These are phyloP conservation scores for Dasyurus viverrinus DNA, from an alignment of 2,113 vertebrate species.

Conservation along the genomic window DNA sequence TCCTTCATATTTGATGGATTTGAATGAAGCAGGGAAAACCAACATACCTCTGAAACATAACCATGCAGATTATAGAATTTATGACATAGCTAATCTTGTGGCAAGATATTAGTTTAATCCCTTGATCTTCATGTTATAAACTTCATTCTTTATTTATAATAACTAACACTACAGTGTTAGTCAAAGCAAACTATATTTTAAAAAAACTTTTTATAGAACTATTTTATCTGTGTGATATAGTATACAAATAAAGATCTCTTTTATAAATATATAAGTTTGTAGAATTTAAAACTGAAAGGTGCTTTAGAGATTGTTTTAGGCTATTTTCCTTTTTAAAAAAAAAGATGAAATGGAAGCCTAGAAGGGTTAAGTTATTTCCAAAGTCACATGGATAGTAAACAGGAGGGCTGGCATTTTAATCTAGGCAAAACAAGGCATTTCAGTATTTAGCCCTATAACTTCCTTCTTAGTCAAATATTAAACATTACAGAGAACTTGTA, in stretches of 20 bases:
- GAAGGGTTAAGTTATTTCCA: neutral
- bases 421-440: neutral
- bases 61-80: neutral
- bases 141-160: neutral
- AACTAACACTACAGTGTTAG: neutral
- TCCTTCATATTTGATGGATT: constrained; percentile 26
- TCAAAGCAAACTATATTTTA: neutral
- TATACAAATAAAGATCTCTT: neutral
- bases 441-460: neutral
- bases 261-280: neutral
- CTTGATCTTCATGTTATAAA: neutral
- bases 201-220: neutral
- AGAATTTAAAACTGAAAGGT: neutral
- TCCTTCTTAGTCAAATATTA: neutral
- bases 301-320: neutral
- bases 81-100: neutral
- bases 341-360: neutral
- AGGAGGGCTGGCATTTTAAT: neutral
- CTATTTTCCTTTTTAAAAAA: neutral
- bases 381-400: neutral
- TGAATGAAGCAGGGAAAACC: constrained; percentile 15
- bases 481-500: neutral
- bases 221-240: neutral
- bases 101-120: neutral
- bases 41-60: neutral